A percentile compares a stretch with the other conserved stretches of the same genome.
Conservation (phyloP, 1,140 invertebrate species). For the Caenorhabditis brenneri region DNA sequence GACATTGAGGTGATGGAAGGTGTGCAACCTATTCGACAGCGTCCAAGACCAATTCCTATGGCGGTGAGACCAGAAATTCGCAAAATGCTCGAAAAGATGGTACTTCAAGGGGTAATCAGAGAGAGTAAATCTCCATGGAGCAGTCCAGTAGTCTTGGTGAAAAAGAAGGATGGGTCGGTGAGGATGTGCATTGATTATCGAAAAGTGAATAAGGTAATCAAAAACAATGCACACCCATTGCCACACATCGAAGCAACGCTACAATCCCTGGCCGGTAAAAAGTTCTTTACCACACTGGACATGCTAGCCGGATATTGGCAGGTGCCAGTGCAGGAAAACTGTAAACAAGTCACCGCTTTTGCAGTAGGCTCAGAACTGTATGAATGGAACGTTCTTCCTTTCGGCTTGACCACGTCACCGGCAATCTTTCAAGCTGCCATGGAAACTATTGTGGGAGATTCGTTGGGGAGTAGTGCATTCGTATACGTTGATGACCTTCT, state of each 20-base stretch:
- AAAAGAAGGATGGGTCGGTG: constrained; percentile 73
- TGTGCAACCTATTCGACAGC: constrained; percentile 7
- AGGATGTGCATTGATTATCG: constrained; percentile 73
- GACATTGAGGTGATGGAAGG: neutral
- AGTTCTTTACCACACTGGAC: constrained; percentile 73
- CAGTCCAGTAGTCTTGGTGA: constrained; percentile 73
- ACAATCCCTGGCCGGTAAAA: constrained; percentile 68
- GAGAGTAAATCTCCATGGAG: constrained; percentile 70
- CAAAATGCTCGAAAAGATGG: neutral
- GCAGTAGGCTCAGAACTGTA: constrained; percentile 32
- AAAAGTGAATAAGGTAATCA: constrained; percentile 71
- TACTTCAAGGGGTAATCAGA: constrained; percentile 28
- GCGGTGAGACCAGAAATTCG: neutral
- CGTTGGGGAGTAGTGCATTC: neutral
- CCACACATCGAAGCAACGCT: constrained; percentile 73
- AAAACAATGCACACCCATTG: constrained; percentile 74
- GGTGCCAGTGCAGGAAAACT: neutral
- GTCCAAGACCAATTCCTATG: neutral
- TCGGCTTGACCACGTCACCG: constrained; percentile 44
- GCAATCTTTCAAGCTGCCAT: constrained; percentile 49
- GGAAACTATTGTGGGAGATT: constrained; percentile 47
- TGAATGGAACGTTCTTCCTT: constrained; percentile 51
- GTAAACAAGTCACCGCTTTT: constrained; percentile 51
- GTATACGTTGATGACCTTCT: constrained; percentile 45
- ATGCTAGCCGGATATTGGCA: constrained; percentile 57